A percentile compares a stretch with the other conserved stretches of the same genome.
These are phyloP conservation scores for Drosophila parabipectinata DNA, from an alignment of 1,140 invertebrate genomes.

Conservation along the genomic window DNA sequence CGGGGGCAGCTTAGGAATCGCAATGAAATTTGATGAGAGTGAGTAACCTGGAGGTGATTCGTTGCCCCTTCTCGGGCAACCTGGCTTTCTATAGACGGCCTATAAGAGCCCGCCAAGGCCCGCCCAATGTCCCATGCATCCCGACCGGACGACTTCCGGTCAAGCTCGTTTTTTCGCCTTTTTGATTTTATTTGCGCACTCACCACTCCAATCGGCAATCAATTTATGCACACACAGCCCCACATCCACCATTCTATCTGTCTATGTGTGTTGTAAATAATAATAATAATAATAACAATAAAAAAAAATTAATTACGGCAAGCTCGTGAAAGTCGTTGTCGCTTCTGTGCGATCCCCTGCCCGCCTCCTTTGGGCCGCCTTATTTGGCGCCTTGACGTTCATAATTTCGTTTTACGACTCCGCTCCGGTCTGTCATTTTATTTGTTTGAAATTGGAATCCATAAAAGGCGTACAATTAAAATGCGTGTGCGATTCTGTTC, in stretches of 20 bases:
- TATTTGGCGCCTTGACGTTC: conserved; percentile 78
- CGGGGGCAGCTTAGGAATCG: not conserved
- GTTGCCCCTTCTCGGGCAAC: conserved; percentile 16
- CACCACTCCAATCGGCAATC: conserved; percentile 22
- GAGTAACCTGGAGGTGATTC: conserved; percentile 21
- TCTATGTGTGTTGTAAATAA: conserved; percentile 50
- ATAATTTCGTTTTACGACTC: conserved; percentile 79
- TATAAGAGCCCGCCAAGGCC: conserved; percentile 31
- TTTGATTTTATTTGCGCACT: conserved; percentile 74
- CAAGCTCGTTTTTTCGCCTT: conserved; percentile 72
- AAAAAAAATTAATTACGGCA: conserved; percentile 72
- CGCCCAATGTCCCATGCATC: conserved; percentile 66
- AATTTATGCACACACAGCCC: conserved; percentile 26
- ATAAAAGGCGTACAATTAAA: conserved; percentile 80
- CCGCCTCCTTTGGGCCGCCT: conserved; percentile 37
- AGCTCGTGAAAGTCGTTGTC: conserved; percentile 74
- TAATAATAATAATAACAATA: conserved; percentile 47
- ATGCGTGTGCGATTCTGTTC: conserved; percentile 43
- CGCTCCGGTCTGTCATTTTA: conserved; percentile 73
- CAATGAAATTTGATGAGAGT: not conserved
- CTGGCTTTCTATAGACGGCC: conserved; percentile 28
- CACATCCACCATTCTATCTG: conserved; percentile 18
- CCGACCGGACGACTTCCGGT: conserved; percentile 63
- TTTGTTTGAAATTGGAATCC: conserved; percentile 81
- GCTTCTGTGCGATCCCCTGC: conserved; percentile 55